A percentile compares a stretch with the other conserved stretches of the same genome.
Conservation (phyloP, 2,888 invertebrate species). For the Synanthedon vespiformis region DNA sequence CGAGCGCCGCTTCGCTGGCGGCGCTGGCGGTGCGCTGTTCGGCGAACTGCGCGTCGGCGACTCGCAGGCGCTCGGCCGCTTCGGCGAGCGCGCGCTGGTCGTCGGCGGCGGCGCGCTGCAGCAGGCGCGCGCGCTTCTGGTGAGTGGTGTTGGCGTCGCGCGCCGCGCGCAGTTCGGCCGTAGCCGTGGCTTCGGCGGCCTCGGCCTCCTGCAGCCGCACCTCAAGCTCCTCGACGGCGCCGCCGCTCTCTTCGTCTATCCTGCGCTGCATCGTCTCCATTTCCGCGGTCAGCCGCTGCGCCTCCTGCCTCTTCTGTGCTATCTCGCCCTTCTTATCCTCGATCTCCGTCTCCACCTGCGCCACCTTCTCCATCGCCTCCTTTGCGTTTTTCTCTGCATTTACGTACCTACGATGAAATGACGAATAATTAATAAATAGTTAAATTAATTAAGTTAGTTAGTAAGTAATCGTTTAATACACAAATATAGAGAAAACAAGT, state of each 20-base stretch:
- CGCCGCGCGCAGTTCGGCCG: constrained; percentile 74
- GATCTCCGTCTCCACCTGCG: constrained; percentile 70
- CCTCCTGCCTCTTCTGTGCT: constrained; percentile 62
- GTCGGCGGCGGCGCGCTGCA: constrained; percentile 75
- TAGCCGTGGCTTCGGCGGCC: constrained; percentile 74
- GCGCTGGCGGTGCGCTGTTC: constrained; percentile 76
- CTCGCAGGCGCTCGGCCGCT: constrained; percentile 57
- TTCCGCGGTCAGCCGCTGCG: constrained; percentile 65
- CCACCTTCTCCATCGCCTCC: constrained; percentile 63
- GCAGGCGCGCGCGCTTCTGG: constrained; percentile 74
- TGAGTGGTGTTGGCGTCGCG: constrained; percentile 76
- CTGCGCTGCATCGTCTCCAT: constrained; percentile 73
- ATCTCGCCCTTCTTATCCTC: constrained; percentile 66
- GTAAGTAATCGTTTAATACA: too few species aligned
- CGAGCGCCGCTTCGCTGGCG: constrained; percentile 75
- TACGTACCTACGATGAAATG: constrained; percentile 42
- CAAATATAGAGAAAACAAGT: too few species aligned
- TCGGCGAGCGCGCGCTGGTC: constrained; percentile 71
- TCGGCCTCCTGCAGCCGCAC: constrained; percentile 73
- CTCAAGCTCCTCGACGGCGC: constrained; percentile 74
- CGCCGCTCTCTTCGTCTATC: constrained; percentile 78
- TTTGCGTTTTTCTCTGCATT: constrained; percentile 61
- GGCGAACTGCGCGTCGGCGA: constrained; percentile 70
- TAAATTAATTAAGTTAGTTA: too few species aligned
- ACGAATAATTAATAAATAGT: too few species aligned